phyloP scores from a whole-genome alignment of 2,888 invertebrate genomes.

The Heliconius charithonia region DNA sequence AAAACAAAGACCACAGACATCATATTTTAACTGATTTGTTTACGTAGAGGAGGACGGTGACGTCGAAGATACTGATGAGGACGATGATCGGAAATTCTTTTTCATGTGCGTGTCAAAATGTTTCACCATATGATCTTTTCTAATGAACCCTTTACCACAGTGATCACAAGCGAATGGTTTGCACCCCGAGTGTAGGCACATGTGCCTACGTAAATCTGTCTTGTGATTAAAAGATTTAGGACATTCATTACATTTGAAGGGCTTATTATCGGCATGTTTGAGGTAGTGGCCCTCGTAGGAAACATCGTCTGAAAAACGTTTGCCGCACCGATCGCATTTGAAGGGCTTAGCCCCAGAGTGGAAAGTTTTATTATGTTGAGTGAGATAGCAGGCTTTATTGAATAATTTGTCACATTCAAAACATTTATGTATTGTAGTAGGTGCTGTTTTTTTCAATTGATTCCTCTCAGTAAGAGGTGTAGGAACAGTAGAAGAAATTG shows the following conservation, averaged over 20 bases:
- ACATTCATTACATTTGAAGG: conserved; percentile 92
- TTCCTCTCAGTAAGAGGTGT: conserved; percentile 76
- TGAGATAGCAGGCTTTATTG: conserved; percentile 93
- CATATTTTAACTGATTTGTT: conserved; percentile 36
- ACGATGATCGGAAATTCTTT: conserved; percentile 75
- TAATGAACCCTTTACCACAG: conserved; percentile 94
- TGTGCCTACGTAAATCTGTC: conserved; percentile 93
- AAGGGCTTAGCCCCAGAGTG: conserved; percentile 94
- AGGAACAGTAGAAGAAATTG: conserved; percentile 72
- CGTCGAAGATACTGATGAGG: conserved; percentile 61
- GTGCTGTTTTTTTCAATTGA: conserved; percentile 65
- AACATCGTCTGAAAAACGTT: conserved; percentile 89
- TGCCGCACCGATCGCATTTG: conserved; percentile 93
- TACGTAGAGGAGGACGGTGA: conserved; percentile 57
- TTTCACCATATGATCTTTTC: conserved; percentile 96
- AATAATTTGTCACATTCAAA: conserved; percentile 92
- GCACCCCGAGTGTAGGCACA: conserved; percentile 93
- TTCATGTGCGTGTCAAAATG: conserved; percentile 91
- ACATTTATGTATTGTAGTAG: conserved; percentile 85
- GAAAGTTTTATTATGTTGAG: conserved; percentile 95
- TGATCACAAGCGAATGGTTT: conserved; percentile 92
- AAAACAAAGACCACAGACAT: conserved; percentile 38
- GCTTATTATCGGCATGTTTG: conserved; percentile 92
- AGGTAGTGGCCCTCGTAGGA: conserved; percentile 89
- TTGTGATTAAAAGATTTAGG: conserved; percentile 96